These are phyloP conservation scores for Galaxea fascicularis DNA, from an alignment of 92 coral and sea anemone species.

Conservation along the genomic window DNA sequence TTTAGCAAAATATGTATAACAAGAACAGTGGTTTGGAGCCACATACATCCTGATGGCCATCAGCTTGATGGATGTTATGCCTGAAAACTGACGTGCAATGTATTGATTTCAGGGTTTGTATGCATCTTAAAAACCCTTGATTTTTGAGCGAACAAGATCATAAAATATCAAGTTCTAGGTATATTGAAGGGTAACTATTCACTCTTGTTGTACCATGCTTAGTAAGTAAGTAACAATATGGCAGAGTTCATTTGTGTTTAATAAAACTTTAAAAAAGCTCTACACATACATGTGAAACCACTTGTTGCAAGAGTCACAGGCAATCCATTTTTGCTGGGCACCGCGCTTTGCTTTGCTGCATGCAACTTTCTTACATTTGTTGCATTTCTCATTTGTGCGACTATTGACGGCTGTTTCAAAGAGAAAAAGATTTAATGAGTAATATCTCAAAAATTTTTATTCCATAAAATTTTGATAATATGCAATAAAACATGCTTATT, in stretches of 20 bases:
- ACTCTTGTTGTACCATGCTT: neutral
- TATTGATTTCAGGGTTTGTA: too few species aligned
- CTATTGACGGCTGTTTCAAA: neutral
- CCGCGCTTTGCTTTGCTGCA: neutral
- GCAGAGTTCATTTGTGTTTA: too few species aligned
- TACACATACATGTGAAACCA: neutral
- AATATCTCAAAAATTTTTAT: neutral
- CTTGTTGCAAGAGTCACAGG: slow-evolving; percentile 3
- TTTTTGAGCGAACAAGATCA: too few species aligned
- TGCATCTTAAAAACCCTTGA: too few species aligned
- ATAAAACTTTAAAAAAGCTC: neutral
- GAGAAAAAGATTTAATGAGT: neutral
- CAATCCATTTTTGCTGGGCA: neutral
- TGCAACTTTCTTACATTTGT: neutral
- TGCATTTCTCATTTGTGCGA: neutral
- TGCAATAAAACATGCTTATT: neutral
- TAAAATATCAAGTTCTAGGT: neutral
- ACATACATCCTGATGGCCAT: too few species aligned
- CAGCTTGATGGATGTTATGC: too few species aligned
- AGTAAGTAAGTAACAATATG: too few species aligned
- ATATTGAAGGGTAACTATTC: neutral
- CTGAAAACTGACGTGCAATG: too few species aligned
- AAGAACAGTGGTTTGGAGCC: too few species aligned
- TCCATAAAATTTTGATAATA: neutral
- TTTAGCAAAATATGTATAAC: too few species aligned